phyloP scores from a whole-genome alignment of 2,888 invertebrate genomes.

The Meta bourneti region DNA sequence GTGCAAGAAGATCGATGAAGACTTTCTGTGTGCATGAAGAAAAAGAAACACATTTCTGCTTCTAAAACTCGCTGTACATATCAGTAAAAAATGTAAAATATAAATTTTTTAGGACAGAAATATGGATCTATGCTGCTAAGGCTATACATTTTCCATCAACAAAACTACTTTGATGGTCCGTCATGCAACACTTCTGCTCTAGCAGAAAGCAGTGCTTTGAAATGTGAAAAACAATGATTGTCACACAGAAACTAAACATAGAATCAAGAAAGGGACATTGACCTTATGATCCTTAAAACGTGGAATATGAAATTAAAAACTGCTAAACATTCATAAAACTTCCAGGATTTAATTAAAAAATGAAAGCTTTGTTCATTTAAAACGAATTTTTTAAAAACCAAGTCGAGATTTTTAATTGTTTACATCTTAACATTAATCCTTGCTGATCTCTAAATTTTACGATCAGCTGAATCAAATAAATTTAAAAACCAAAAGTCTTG shows the following conservation, averaged over 20 bases:
- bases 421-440: too few species aligned
- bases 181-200: slow-evolving; percentile 66
- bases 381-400: too few species aligned
- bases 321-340: background rate
- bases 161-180: slow-evolving; percentile 49
- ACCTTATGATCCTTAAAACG: slow-evolving; percentile 26
- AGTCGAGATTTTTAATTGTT: too few species aligned
- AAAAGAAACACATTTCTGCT: slow-evolving; percentile 21
- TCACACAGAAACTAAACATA: slow-evolving; percentile 70
- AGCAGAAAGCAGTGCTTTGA: slow-evolving; percentile 40
- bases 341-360: background rate
- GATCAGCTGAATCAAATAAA: too few species aligned
- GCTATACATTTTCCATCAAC: slow-evolving; percentile 37
- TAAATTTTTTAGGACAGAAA: background rate
- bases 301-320: background rate
- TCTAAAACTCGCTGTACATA: background rate
- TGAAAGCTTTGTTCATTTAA: too few species aligned
- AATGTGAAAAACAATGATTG: slow-evolving; percentile 70
- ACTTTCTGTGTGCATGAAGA: slow-evolving; percentile 13
- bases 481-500: too few species aligned
- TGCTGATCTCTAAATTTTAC: too few species aligned
- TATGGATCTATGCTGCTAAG: slow-evolving; percentile 3
- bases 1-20: slow-evolving; percentile 42
- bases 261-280: slow-evolving; percentile 58
- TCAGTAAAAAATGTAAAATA: slow-evolving; percentile 10